Evolutionary conservation across 2,797 vertebrate genomes (phyloP), one percentile per base, ranked within the genome.

Genomic region (Okamejei kenojei): DNA sequence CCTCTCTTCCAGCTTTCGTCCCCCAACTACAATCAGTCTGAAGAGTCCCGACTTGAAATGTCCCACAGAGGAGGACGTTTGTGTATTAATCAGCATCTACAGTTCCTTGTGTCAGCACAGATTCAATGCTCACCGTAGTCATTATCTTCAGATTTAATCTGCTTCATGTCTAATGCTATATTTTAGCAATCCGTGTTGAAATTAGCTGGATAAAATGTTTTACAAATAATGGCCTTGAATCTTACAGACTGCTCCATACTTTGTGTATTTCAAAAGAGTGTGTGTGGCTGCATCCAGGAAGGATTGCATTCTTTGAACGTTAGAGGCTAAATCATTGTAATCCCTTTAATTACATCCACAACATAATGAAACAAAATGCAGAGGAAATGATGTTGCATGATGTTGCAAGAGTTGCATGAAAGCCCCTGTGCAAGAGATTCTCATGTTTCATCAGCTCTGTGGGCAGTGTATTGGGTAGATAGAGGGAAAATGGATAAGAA

Each of bases 201-300:
- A 11, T n/a, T 91, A 45, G 65, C 35, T 11, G 21, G 17, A 91
- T 19, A 45, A 45, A 26, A 45, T 73, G 9, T 73, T 73, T 71
- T 17, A 8, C 71, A 45, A 71, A 45, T 45, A 45, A 19, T 19
- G 26, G 1, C 38, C 21, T 90, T 73, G 13, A 32, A 45, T 73
- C 7, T 15, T 21, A 21, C 11, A 45, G 65, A 21, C 2, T 71
- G 32, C 71, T 23, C 84, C 65, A 23, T 68, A 38, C 86, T 21
- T 71, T 26, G 68, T 45, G 32, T 91, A 45, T 32, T 91, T 91
- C 35, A 91, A 65, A 90, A 73, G 65, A 91, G n/a, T 73, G 19
- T 2, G 9, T 91, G 19, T 73, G 65, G 2, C 68, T 91, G 38
- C 68, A 73, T 13, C 32, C 88, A 74, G 38, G 19, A 19, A 74